Evolutionary conservation across 1,140 invertebrate species (phyloP), one percentile per base, ranked within the genome.

Genomic region (roundworm (Caenorhabditis elegans)): DNA sequence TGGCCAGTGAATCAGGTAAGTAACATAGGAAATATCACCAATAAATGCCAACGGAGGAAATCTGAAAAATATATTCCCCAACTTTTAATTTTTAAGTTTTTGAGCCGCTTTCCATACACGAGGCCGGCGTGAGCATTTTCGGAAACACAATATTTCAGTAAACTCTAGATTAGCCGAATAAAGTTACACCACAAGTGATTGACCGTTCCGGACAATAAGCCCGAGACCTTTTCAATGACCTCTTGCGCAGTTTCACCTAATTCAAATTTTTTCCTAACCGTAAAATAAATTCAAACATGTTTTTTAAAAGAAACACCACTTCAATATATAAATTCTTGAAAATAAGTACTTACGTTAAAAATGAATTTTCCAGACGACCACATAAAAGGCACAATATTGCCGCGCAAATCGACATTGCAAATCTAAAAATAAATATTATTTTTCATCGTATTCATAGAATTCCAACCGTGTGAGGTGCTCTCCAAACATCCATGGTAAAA

Each of bases 1-100:
- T 24, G 78, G 78, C 78, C 78, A 79, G 22, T 79, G 78, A 13
- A 79, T 60, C 26, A 79, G 13, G 51, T 79, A 79, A 26, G 55
- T 46, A 0, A 55, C 78, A 43, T 79, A 79, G 3, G 78, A 79
- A n/a, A 79, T 79, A 34, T 79, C 51, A 10, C 78, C 78, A n/a
- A 70, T 70, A 34, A 39, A 36, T 1, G 43, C 60, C 15, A 70
- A n/a, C 2, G 60, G 60, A 39, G 36, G 60, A n/a, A 43, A 11
- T 70, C 60, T 70, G 60, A 43, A 70, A 70, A 34, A 26, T 53
- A 10, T 26, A 53, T 19, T 2, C 22, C 8, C 8, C n/a, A 10
- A 5, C 4, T 5, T 0, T 4, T 5, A 24, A 6, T 53, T 53
- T 53, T 26, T 26, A 6, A 0, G 22, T 53, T 53, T 48, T n/a